Evolutionary conservation across 2,888 invertebrate species (phyloP), one percentile per base, ranked within the genome.

Genomic region (Rhagonycha fulva): DNA sequence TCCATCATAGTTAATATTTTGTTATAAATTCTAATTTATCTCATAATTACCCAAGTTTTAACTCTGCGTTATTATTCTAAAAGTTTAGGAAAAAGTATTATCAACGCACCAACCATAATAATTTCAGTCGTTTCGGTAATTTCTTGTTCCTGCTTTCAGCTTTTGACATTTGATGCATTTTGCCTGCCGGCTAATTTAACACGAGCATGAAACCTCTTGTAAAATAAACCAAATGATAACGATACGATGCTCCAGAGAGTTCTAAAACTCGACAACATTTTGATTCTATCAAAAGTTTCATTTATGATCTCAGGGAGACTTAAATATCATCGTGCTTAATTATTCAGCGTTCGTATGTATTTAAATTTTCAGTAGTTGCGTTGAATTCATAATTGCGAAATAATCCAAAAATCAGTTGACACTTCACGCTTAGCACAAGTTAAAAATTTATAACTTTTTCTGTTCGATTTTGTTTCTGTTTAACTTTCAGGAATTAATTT

Each of bases 191-290:
- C 74, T 74, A 74, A 74, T 74, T 74, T 74, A 74, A 74, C 74
- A 74, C 66, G 74, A 74, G 70, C 74, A 74, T 70, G 70, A 74
- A 70, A 70, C 74, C 63, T 70, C 63, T 67, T 74, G 67, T 74
- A 74, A 74, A 74, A 70, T 74, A 74, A 74, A 74, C 74, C 74
- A 74, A 74, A 74, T 74, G 74, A 74, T 74, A 74, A 74, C 74
- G 74, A 74, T 69, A 74, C 61, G 47, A 70, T 67, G 70, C 74
- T 74, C 70, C 14, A 26, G 74, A 74, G 74, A 74, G 74, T 63
- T 19, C 70, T 74, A 74, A 70, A 74, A 67, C 67, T 70, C 32
- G 61, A 74, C 69, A 70, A 70, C 74, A 60, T 74, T 74, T 74
- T 66, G 70, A 74, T 60, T 70, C 69, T 63, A 68, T 67, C 72